A percentile compares a stretch with the other conserved stretches of the same genome.
These are phyloP conservation scores for Drosophila histrio DNA, from an alignment of 2,888 invertebrate genomes.

Conservation along the genomic window DNA sequence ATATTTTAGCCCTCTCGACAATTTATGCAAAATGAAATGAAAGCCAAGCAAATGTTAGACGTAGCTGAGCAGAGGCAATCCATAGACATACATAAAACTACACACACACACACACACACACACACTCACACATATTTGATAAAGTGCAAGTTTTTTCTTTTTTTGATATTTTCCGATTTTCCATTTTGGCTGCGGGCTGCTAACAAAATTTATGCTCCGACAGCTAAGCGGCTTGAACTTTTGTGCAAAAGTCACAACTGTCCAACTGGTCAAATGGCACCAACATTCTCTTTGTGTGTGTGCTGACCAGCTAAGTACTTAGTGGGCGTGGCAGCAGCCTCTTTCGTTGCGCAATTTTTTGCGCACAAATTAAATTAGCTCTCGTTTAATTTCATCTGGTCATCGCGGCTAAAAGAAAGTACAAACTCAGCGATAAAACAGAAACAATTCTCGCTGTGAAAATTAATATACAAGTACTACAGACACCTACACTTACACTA, in stretches of 20 bases:
- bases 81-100: neutral
- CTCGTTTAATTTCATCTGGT: conserved; percentile 13
- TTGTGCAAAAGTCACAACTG: conserved; percentile 35
- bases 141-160: conserved; percentile 18
- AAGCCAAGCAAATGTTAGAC: conserved; percentile 33
- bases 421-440: neutral
- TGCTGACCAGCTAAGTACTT: conserved; percentile 1
- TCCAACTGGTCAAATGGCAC: conserved; percentile 13
- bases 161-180: conserved; percentile 30
- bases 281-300: neutral
- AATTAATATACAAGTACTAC: neutral
- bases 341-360: neutral
- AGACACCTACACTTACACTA: neutral
- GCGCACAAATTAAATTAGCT: conserved; percentile 13
- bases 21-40: conserved; percentile 58
- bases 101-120: conserved; percentile 1
- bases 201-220: conserved; percentile 46
- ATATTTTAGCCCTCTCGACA: conserved; percentile 38
- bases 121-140: neutral
- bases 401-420: neutral
- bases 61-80: conserved; percentile 1
- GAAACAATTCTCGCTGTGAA: neutral
- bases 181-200: conserved; percentile 22
- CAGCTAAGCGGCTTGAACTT: conserved; percentile 51
- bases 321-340: conserved; percentile 11